Evolutionary conservation across 2,797 vertebrate genomes (phyloP), one percentile per base, ranked within the genome.

Genomic region (Takifugu ocellatus): DNA sequence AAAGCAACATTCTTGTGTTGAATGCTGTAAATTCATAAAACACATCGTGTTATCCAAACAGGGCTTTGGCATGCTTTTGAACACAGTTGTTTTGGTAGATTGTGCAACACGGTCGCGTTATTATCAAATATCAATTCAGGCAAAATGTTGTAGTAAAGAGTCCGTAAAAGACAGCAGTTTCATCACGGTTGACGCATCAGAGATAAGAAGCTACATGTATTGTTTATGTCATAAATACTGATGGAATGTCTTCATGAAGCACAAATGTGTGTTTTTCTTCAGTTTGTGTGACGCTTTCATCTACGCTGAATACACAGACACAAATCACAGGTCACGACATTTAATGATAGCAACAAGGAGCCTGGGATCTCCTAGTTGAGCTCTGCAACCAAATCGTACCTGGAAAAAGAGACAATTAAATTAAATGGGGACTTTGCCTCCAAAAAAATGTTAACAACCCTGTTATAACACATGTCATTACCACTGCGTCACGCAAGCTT

Each of bases 401-500:
- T 93, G 71, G 25, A 82, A 81, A 70, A 63, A 59, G 25, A 54
- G 5, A 61, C 12, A 39, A 39, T 39, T 39, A 14, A 14, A 39
- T 39, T 39, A 39, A 39, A 1, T 1, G 12, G 11, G 12, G 31
- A 10, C 12, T 11, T 39, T 6, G 10, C 14, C 36, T 12, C 12
- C 36, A 39, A 39, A 39, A 29, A 39, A 33, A 33, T 7, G 33
- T 8, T 7, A 33, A 33, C 12, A 39, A 39, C 36, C 12, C 36
- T 39, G 36, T 14, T 14, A 39, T 9, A 10, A 33, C 5, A 12
- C 36, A 14, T 39, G 36, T 39, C 5, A 31, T 91, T 87, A 98
- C 95, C 96, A 98, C 67, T 92, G 92, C 68, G 92, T 81, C 1
- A 86, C 75, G 24, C 92, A 91, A 61, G 92, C 63, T 52, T 88